A percentile compares a stretch with the other conserved stretches of the same genome.
These are phyloP conservation scores for Pyrocephalus nanus DNA, from an alignment of 2,797 vertebrate genomes.

Conservation along the genomic window DNA sequence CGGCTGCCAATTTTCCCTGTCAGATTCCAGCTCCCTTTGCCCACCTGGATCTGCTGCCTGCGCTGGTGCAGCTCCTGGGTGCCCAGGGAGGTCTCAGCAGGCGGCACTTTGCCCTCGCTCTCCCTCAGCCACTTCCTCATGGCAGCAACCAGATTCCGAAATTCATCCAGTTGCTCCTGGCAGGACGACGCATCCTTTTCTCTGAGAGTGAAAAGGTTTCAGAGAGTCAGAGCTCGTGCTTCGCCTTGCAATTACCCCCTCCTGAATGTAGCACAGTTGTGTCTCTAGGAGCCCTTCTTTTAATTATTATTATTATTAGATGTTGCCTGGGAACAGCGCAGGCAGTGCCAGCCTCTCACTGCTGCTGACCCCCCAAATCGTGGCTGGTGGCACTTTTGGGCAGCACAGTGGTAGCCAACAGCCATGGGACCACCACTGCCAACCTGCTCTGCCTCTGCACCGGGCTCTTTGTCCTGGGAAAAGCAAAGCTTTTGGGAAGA, in stretches of 20 bases:
- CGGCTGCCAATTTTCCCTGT: not conserved
- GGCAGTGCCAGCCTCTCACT: not conserved
- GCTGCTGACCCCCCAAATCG: not conserved
- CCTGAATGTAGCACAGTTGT: slow-evolving; percentile 16
- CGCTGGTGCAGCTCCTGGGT: slow-evolving; percentile 86
- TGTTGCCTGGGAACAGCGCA: not conserved
- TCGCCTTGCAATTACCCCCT: slow-evolving; percentile 34
- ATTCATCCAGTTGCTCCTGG: slow-evolving; percentile 87
- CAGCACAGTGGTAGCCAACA: not conserved
- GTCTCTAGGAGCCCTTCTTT: not conserved
- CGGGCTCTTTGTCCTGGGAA: not conserved
- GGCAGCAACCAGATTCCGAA: slow-evolving; percentile 85
- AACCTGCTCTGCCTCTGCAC: not conserved
- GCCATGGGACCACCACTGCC: fast-evolving
- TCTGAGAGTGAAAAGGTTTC: slow-evolving; percentile 74
- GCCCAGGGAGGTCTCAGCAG: slow-evolving; percentile 82
- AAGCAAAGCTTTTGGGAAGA: not conserved
- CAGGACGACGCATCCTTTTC: slow-evolving; percentile 87
- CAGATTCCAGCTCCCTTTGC: not conserved
- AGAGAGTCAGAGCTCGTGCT: slow-evolving; percentile 53
- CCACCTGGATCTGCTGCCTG: slow-evolving; percentile 88
- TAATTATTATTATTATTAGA: not conserved
- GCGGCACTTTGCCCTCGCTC: slow-evolving; percentile 84
- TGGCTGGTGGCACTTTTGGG: not conserved
- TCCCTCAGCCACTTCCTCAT: slow-evolving; percentile 91